Base-by-base conservation (phyloP, 2,888 invertebrate species). In the Chrysomela aeneicollis region DNA sequence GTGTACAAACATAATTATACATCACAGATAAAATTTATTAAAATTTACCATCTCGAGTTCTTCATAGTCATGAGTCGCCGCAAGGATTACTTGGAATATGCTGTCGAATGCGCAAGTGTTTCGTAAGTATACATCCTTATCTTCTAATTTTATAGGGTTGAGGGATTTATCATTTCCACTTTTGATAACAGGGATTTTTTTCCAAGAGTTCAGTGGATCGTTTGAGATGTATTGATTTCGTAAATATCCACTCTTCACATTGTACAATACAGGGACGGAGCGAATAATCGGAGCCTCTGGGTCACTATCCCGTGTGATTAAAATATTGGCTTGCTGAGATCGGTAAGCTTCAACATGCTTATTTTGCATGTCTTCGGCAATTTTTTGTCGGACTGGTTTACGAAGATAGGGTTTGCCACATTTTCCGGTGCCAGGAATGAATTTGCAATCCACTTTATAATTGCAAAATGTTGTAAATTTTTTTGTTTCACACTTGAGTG, bases 231-330 rank as follows among this genome's bases (percentile, higher is more conserved):
- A 51, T 17, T 51, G 26, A 15, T 17, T 17, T 15, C n/a, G 26
- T 17, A 50, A 21, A 50, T 21, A 12, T 21, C 19, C 50, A 21
- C 17, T 51, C 6, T 51, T 51, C 26, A 26, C 51, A 4, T 22
- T 51, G 8, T 26, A 8, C 3, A 51, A n/a, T 26, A 51, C 26
- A 15, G 51, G n/a, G 5, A n/a, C 26, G 1, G 26, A 26, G 8
- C 26, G 51, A 26, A 51, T 51, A 5, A 51, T 51, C 6, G 51
- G 51, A 51, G 51, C 12, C 26, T 51, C 51, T 6, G 30, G n/a
- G 15, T 51, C 26, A 15, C 17, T 17, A 17, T 22, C 26, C n/a
- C 26, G 19, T 9, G 19, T 50, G 26, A 51, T 51, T 8, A 51
- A 2, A 15, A 15, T 17, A 26, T 51, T 22, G 8, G 51, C 51